Conservation (phyloP, 2,797 vertebrate genomes). For the Antrozous pallidus region DNA sequence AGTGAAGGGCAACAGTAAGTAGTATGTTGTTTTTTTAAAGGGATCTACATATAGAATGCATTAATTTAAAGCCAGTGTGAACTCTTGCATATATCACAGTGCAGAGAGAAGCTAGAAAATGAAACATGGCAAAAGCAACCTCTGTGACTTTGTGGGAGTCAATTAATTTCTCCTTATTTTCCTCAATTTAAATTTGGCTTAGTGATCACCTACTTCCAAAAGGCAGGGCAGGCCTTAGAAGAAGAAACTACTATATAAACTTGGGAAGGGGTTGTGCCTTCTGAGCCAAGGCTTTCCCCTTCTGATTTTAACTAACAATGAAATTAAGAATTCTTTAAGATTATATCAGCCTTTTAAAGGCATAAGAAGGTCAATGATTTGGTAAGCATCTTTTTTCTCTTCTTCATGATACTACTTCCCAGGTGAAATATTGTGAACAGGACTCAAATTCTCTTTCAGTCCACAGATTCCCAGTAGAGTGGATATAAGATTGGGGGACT, state of each 20-base stretch:
- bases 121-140: not conserved
- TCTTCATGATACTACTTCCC: not conserved
- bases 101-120: not conserved
- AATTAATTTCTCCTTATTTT: conserved; percentile 2
- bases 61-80: not conserved
- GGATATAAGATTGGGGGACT: rapidly evolving
- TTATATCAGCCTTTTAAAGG: conserved; percentile 28
- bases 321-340: conserved; percentile 56
- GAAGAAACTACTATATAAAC: not conserved
- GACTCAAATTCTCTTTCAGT: not conserved
- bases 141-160: not conserved
- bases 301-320: conserved; percentile 61
- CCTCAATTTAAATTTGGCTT: conserved; percentile 1
- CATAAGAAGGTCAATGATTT: conserved; percentile 41
- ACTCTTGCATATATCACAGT: not conserved
- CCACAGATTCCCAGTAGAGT: not conserved
- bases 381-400: conserved; percentile 28
- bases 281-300: not conserved
- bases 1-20: not conserved
- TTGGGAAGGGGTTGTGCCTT: not conserved
- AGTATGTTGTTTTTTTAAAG: not conserved
- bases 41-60: not conserved
- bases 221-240: not conserved
- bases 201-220: conserved; percentile 40
- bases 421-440: not conserved